Conservation (phyloP, 2,797 vertebrate species). For the Taenioides sp. region DNA sequence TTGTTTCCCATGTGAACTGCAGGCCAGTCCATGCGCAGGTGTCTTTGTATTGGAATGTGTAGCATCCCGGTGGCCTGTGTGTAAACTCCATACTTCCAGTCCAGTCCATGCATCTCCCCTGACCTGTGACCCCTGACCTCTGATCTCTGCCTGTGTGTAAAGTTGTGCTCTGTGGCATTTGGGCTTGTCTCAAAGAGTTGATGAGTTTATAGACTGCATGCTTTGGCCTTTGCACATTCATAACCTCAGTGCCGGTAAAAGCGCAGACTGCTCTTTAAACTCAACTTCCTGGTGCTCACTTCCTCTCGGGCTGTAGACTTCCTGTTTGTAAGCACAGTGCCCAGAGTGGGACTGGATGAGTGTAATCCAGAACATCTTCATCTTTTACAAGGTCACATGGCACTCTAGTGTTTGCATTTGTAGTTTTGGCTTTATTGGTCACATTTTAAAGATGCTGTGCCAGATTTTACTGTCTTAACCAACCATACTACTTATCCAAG, state of each 20-base stretch:
- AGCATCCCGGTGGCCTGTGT: constrained; percentile 40
- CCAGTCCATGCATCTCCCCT: constrained; percentile 25
- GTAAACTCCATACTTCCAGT: constrained; percentile 32
- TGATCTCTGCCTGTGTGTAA: constrained; percentile 19
- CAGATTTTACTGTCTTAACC: too few species aligned
- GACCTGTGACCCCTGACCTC: constrained; percentile 35
- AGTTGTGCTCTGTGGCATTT: constrained; percentile 31
- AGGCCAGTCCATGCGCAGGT: constrained; percentile 35
- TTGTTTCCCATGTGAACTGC: not conserved
- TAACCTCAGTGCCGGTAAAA: constrained; percentile 17
- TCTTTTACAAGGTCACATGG: constrained; percentile 19
- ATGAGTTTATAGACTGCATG: constrained; percentile 54
- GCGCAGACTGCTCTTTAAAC: constrained; percentile 42
- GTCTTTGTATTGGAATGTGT: constrained; percentile 49
- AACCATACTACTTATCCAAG: too few species aligned
- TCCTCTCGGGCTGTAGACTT: constrained; percentile 59
- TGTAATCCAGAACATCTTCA: constrained; percentile 36
- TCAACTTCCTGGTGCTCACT: constrained; percentile 51
- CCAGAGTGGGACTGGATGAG: constrained; percentile 31
- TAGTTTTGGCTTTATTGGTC: not conserved
- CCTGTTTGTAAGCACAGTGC: constrained; percentile 56
- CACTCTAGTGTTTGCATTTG: constrained; percentile 20
- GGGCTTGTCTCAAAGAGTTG: constrained; percentile 32
- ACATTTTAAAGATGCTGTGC: not conserved
- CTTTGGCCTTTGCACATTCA: constrained; percentile 9